Base-by-base conservation (phyloP, 2,888 invertebrate species). In the Chrysolina americana region DNA sequence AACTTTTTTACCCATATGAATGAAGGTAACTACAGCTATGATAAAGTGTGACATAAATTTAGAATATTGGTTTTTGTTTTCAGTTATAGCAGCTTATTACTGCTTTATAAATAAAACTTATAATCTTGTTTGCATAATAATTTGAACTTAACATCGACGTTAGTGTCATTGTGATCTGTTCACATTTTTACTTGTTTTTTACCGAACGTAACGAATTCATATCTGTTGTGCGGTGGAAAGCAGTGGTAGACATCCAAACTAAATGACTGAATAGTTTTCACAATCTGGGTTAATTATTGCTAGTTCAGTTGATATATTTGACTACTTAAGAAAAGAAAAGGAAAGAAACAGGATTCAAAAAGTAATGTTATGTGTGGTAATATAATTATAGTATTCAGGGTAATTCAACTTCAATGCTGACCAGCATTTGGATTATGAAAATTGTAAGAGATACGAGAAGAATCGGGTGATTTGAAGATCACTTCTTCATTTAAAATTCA, bases 91-190 rank as follows among this genome's bases (percentile, higher is more conserved):
- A 28, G 53, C 21, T 21, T 21, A 6, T 53, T 10, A 21, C 21
- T 5, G 59, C 17, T 59, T 59, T 36, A 59, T 59, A 59, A 59
- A 59, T 59, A 59, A 59, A 59, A 28, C 59, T 36, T 59, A 36
- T 36, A 59, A 59, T 59, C 59, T 59, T 59, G 59, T 59, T 59
- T 59, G 59, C 59, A 59, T 59, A 59, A 59, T 28, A 59, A 59
- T 59, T 23, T 59, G 59, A 21, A 59, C 36, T 59, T 28, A n/a
- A n/a, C 36, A 59, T 59, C 59, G 36, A 59, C 21, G 53, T 59
- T 59, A 9, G 59, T 36, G 36, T 36, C 23, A 36, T 28, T 36
- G 9, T 36, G 15, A 36, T 28, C 59, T 8, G n/a, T 17, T 59
- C n/a, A 4, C 41, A 28, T 28, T 19, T 44, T 28, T 47, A 47